Conservation (phyloP, 2,113 vertebrate genomes). For the Tetrax tetrax region DNA sequence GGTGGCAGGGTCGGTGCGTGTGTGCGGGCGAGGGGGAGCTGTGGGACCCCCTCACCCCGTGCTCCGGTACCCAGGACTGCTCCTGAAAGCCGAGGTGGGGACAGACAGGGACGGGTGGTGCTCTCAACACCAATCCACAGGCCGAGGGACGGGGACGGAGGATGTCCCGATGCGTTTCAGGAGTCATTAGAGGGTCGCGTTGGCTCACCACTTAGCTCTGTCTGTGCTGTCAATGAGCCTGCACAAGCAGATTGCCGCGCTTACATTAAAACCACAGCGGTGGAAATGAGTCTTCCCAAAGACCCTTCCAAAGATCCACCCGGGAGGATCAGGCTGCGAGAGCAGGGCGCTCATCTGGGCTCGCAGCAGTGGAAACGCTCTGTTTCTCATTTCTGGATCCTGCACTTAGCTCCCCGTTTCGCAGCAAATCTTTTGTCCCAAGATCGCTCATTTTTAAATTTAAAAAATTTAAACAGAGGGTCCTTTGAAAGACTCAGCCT, state of each 20-base stretch:
- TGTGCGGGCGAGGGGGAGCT: rapidly evolving
- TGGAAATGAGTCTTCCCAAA: slow-evolving; percentile 35
- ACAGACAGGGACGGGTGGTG: not conserved
- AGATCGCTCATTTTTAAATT: not conserved
- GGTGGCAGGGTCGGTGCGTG: rapidly evolving
- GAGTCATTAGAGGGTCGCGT: not conserved
- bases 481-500: not conserved
- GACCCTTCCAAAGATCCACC: slow-evolving; percentile 1
- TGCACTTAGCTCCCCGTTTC: not conserved
- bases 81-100: not conserved
- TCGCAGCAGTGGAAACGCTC: not conserved
- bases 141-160: rapidly evolving
- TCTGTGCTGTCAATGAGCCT: slow-evolving; percentile 7
- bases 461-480: not conserved
- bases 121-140: rapidly evolving
- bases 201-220: slow-evolving; percentile 17
- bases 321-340: not conserved
- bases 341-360: slow-evolving; percentile 22
- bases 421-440: not conserved
- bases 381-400: slow-evolving; percentile 33
- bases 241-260: not conserved
- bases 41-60: not conserved
- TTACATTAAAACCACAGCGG: not conserved
- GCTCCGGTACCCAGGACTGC: not conserved
- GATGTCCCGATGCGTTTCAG: not conserved